phyloP scores from a whole-genome alignment of 1,140 invertebrate species.

The Philaenus spumarius region DNA sequence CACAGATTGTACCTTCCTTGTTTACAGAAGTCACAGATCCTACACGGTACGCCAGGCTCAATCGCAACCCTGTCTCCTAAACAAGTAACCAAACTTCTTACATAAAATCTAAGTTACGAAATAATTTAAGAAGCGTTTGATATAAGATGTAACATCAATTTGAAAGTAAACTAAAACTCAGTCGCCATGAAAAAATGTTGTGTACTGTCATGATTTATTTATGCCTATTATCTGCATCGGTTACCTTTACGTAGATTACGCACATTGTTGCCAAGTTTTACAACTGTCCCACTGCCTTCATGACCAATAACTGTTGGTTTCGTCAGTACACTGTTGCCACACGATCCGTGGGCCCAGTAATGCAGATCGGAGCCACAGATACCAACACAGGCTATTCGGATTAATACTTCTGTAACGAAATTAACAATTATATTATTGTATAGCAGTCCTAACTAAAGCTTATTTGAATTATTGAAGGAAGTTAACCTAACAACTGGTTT shows the following conservation, averaged over 20 bases:
- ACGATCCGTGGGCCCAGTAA: conserved; percentile 74
- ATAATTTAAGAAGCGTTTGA: too few species aligned
- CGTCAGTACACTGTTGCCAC: conserved; percentile 74
- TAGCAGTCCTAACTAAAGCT: too few species aligned
- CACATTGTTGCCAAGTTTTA: conserved; percentile 63
- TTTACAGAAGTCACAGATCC: conserved; percentile 78
- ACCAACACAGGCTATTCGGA: conserved; percentile 84
- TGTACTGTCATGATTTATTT: too few species aligned
- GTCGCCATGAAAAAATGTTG: too few species aligned
- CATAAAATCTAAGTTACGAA: too few species aligned
- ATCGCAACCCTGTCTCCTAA: conserved; percentile 85
- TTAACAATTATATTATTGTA: too few species aligned
- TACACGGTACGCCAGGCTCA: conserved; percentile 86
- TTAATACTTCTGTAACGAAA: conserved; percentile 66
- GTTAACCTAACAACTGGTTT: too few species aligned
- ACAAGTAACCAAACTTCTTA: too few species aligned
- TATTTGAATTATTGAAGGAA: too few species aligned
- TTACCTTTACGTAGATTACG: conserved; percentile 58
- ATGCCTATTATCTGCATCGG: too few species aligned
- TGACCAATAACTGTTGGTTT: conserved; percentile 87
- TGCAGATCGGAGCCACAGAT: conserved; percentile 88
- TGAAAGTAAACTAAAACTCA: too few species aligned
- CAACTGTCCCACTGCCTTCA: conserved; percentile 73
- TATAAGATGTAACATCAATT: too few species aligned
- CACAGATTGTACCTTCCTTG: conserved; percentile 88